A percentile compares a stretch with the other conserved stretches of the same genome.
Conservation (phyloP, 2,113 vertebrate species). For the Crotalus helleri region DNA sequence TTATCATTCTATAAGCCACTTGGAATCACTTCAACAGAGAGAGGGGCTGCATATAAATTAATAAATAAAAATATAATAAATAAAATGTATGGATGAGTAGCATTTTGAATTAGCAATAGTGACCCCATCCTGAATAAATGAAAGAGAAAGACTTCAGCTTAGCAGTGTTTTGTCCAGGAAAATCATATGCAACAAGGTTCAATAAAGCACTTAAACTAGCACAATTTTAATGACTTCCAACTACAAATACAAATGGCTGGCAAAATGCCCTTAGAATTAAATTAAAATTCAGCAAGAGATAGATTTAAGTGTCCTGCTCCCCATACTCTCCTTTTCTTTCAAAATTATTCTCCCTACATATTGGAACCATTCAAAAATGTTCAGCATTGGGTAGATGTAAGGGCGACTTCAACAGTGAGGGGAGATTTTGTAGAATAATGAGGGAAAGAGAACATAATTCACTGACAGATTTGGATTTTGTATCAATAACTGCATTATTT, state of each 20-base stretch:
- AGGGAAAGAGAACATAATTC: not conserved
- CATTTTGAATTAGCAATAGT: not conserved
- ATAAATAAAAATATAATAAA: too few species aligned
- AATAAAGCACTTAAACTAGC: not conserved
- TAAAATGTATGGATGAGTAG: not conserved
- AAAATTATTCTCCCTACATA: not conserved
- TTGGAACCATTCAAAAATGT: slow-evolving; percentile 14
- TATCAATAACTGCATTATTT: not conserved
- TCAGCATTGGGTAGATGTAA: slow-evolving; percentile 36
- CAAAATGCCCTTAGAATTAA: not conserved
- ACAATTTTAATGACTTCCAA: not conserved
- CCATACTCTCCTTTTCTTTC: not conserved
- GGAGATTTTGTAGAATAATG: slow-evolving; percentile 51
- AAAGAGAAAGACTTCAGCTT: not conserved
- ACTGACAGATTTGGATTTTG: not conserved
- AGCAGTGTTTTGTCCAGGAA: not conserved
- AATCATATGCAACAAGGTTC: not conserved
- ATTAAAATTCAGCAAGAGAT: not conserved
- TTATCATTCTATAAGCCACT: too few species aligned
- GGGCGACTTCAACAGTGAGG: slow-evolving; percentile 47
- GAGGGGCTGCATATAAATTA: too few species aligned
- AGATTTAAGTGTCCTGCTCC: not conserved
- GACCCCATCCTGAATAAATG: not conserved
- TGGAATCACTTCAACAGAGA: too few species aligned
- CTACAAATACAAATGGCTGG: not conserved